Evolutionary conservation across 2,888 invertebrate species (phyloP).

Genomic region (Apocheima hispidaria): DNA sequence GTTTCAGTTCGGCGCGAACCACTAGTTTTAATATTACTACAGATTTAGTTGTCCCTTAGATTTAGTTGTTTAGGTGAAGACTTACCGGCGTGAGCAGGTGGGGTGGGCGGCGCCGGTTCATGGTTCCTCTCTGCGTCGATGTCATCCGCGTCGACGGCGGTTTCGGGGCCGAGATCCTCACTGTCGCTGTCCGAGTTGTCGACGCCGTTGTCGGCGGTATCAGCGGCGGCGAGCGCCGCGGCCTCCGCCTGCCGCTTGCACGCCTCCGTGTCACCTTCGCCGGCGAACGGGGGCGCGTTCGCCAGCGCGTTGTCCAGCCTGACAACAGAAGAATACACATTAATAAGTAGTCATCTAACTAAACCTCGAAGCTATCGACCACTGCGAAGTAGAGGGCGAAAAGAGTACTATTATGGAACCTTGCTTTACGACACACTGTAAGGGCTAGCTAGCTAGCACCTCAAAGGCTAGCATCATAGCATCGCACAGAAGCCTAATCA

Average conservation of each 20-base stretch:
- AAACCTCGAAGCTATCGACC: too few species aligned
- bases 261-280: constrained; percentile 76
- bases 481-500: too few species aligned
- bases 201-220: constrained; percentile 68
- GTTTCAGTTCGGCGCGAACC: too few species aligned
- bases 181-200: constrained; percentile 85
- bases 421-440: too few species aligned
- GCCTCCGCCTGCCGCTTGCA: constrained; percentile 68
- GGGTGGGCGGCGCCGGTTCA: constrained; percentile 84
- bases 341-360: too few species aligned
- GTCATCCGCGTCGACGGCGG: constrained; percentile 90
- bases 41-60: neutral
- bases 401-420: too few species aligned
- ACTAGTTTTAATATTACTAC: too few species aligned
- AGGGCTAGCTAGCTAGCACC: too few species aligned
- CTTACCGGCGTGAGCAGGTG: constrained; percentile 85
- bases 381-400: too few species aligned
- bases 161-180: constrained; percentile 91
- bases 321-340: neutral
- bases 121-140: constrained; percentile 81
- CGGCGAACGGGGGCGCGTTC: constrained; percentile 78
- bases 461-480: too few species aligned
- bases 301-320: constrained; percentile 84
- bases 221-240: constrained; percentile 53
- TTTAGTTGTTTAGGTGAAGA: neutral